Base-by-base conservation (phyloP, 2,888 invertebrate species). In the Syritta pipiens region DNA sequence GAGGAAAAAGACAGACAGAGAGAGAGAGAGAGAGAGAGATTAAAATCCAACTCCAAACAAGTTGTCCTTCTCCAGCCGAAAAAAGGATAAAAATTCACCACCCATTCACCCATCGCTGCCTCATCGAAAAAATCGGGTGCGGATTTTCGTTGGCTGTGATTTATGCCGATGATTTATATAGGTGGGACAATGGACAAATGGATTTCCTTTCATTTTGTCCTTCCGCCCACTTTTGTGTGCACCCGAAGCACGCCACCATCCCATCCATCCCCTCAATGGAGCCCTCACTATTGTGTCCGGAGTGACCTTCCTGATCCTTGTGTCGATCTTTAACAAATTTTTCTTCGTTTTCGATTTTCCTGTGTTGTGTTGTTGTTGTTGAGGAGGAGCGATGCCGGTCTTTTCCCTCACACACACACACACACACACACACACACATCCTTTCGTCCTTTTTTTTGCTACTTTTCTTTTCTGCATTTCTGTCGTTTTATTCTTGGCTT, bases 151-250 rank as follows among this genome's bases (percentile, higher is more conserved):
- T 57, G n/a, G 37, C 60, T 62, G 57, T 79, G 79, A 79, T 79
- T 74, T 72, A 79, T 79, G 67, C 67, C 62, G 26, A 74, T 79
- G 72, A 74, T 67, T 79, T 72, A 79, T 79, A 68, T 57, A 79
- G 67, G 72, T 74, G 68, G 67, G 67, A 79, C 79, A 79, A 79
- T 79, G 72, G 55, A 79, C 60, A 79, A 79, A 79, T 77, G 71
- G 71, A 65, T 71, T 72, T 77, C 48, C 42, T 65, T 48, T 74
- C 24, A 40, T 46, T 46, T 46, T 6, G 44, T 49, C 35, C 49
- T 60, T 28, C 28, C 1, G 35, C 10, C 17, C 14, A n/a, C n/a
- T n/a, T n/a, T n/a, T n/a, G n/a, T n/a, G n/a, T n/a, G n/a, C n/a
- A n/a, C n/a, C n/a, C n/a, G n/a, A n/a, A n/a, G n/a, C n/a, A n/a